Percentiles rank a stretch among this genome's conserved stretches.
Evolutionary conservation across 2,797 vertebrate genomes (phyloP).

Genomic region (Myotis daubentonii): DNA sequence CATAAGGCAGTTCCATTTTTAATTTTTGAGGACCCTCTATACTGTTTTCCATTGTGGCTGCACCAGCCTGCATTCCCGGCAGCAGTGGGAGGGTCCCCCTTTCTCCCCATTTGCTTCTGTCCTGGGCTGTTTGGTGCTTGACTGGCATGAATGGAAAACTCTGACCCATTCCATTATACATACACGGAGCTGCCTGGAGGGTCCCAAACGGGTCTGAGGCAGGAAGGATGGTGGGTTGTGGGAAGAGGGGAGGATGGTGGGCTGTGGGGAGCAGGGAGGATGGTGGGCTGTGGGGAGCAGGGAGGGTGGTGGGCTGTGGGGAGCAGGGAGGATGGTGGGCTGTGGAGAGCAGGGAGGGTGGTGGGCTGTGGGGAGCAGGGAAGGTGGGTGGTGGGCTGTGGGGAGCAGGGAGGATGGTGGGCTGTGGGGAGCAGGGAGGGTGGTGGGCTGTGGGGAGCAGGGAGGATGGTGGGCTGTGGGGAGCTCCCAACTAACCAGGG

Average conservation of each 20-base stretch:
- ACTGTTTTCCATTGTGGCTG: too few relatives aligned
- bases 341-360: background rate
- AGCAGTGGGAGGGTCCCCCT: background rate
- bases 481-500: background rate
- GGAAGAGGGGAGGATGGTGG: background rate
- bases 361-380: too few relatives aligned
- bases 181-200: background rate
- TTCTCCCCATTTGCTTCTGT: background rate
- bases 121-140: background rate
- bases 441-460: fast-evolving
- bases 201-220: background rate
- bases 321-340: too few relatives aligned
- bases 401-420: too few relatives aligned
- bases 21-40: background rate
- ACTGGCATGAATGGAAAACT: background rate
- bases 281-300: too few relatives aligned
- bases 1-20: background rate
- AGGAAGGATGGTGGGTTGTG: too few relatives aligned
- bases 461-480: background rate
- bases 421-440: too few relatives aligned
- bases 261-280: too few relatives aligned
- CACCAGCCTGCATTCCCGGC: background rate
- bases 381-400: too few relatives aligned
- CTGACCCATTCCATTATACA: fast-evolving
- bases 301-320: too few relatives aligned